phyloP scores from a whole-genome alignment of 2,888 invertebrate genomes.

The Cheilosia urbana region DNA sequence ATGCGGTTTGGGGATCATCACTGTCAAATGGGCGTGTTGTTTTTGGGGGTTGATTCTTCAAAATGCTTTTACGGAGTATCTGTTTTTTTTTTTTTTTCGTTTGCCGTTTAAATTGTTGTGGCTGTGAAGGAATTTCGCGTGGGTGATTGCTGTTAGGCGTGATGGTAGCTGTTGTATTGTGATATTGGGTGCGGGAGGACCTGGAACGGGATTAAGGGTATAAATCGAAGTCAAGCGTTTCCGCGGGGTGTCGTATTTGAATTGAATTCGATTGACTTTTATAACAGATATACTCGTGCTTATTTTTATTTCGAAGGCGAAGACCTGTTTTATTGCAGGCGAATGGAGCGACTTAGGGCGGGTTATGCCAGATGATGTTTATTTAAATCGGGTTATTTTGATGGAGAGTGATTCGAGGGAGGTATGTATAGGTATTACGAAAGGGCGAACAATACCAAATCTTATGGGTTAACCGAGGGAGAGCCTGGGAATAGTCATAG shows the following conservation, averaged over 20 bases:
- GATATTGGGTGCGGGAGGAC: neutral
- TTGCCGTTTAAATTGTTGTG: slow-evolving; percentile 16
- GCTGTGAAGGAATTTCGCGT: neutral
- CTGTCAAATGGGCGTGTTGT: neutral
- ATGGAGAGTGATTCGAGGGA: neutral
- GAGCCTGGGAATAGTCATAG: too few species aligned
- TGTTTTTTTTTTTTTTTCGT: slow-evolving; percentile 29
- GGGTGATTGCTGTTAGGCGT: neutral
- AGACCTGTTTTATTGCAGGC: slow-evolving; percentile 40
- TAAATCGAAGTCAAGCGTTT: slow-evolving; percentile 66
- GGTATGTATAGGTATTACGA: neutral
- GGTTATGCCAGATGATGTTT: slow-evolving; percentile 34
- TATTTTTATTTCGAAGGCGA: slow-evolving; percentile 9
- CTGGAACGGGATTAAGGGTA: slow-evolving; percentile 23
- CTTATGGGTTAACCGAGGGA: too few species aligned
- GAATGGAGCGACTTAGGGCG: slow-evolving; percentile 47
- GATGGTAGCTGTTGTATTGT: neutral
- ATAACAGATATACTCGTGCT: slow-evolving; percentile 27
- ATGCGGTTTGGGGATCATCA: slow-evolving; percentile 49
- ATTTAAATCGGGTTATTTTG: slow-evolving; percentile 42
- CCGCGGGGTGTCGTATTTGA: slow-evolving; percentile 52
- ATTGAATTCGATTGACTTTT: slow-evolving; percentile 72
- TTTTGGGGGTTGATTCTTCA: slow-evolving; percentile 23
- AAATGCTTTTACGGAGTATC: slow-evolving; percentile 16
- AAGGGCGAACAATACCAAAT: too few species aligned